A percentile compares a stretch with the other conserved stretches of the same genome.
Conservation (phyloP, 2,113 vertebrate species). For the Xerus inauris region DNA sequence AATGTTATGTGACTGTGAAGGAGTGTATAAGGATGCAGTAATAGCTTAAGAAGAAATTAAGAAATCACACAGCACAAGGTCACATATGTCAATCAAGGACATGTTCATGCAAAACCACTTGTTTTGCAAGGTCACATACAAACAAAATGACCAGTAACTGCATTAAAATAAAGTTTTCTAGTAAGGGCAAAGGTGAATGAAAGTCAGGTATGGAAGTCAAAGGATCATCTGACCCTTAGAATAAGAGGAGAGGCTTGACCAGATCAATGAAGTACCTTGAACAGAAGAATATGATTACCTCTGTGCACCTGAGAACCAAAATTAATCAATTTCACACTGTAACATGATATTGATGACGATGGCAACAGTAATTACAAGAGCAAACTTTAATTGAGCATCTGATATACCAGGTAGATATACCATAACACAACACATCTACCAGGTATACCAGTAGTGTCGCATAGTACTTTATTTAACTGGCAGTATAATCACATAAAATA, state of each 20-base stretch:
- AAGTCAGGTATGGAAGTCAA: not conserved
- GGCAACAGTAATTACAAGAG: not conserved
- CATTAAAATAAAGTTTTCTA: not conserved
- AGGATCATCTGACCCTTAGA: not conserved
- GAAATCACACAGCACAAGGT: too few relatives aligned
- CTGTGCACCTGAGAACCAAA: not conserved
- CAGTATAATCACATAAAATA: not conserved
- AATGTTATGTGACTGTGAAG: not conserved
- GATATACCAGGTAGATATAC: not conserved
- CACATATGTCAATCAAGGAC: not conserved
- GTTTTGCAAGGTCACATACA: not conserved
- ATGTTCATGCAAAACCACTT: not conserved
- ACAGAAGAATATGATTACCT: not conserved
- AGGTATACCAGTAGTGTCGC: not conserved
- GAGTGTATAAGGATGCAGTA: not conserved
- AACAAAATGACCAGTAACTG: not conserved
- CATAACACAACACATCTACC: too few relatives aligned
- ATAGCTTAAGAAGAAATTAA: not conserved
- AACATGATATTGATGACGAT: not conserved
- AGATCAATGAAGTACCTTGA: not conserved
- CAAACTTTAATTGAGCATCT: not conserved
- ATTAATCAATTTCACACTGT: not conserved
- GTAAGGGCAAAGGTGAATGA: accelerated
- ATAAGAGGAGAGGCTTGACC: not conserved
- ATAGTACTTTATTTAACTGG: not conserved